Evolutionary conservation across 2,888 invertebrate species (phyloP), one percentile per base, ranked within the genome.

Genomic region (Seira ritae): DNA sequence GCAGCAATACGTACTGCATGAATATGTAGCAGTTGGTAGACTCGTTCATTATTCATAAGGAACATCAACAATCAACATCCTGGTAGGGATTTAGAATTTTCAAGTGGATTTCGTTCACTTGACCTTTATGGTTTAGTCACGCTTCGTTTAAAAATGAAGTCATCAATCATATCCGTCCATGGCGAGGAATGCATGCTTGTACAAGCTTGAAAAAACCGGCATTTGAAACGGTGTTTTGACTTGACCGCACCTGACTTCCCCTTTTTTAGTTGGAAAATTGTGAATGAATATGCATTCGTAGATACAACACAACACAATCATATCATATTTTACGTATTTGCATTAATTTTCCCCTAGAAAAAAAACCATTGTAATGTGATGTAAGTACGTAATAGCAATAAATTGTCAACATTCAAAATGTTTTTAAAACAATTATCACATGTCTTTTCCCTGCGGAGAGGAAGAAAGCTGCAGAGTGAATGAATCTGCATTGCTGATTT

Each of bases 201-300:
- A 19, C 22, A 22, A 6, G 19, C 3, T 24, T 24, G n/a, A n/a
- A 67, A 31, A 62, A 62, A 62, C 62, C 67, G 31, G 67, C 24
- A 67, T 23, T 67, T 31, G 24, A 24, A 81, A 81, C 81, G 81
- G 81, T 81, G 81, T 76, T 81, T 76, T 81, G 81, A 81, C 81
- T 76, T 81, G 81, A 81, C 81, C 81, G 81, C 79, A 79, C 75
- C 67, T 80, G 80, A 60, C 73, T 74, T 74, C 60, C 69, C 68
- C 69, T 77, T 77, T 77, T 31, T 31, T 31, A 31, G 31, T 31
- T 31, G 31, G 31, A 31, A 31, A 31, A 31, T 31, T 31, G 31
- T 31, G 31, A 31, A 31, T 69, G 68, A 20, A 55, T n/a, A 31
- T 69, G 68, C 37, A 55, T n/a, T 20, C 70, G 42, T 70, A 31